Base-by-base conservation (phyloP, 1,140 invertebrate genomes). In the Centruroides sculpturatus region DNA sequence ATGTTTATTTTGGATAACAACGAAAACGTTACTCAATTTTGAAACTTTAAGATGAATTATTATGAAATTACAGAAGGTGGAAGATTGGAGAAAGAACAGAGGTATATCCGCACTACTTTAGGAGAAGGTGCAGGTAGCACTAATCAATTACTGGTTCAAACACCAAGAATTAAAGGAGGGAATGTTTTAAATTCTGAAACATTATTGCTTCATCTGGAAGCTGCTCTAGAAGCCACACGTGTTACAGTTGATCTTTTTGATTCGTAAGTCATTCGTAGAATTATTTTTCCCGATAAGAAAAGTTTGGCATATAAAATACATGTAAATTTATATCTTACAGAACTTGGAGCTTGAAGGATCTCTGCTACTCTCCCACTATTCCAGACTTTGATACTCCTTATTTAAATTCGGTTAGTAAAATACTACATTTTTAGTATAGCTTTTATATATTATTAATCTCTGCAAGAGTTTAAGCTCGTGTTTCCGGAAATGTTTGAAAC, bases 131-230 rank as follows among this genome's bases (percentile, higher is more conserved):
- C 74, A 52, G 74, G 83, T 76, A 76, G 71, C 60, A 92, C 89
- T 52, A 90, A 92, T 74, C 89, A 96, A 78, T 81, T 96, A 68
- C 77, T 96, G 59, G 90, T 96, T 69, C 92, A 96, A 75, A 93
- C 88, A 41, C 83, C 89, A 62, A 71, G 69, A 56, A 67, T 68
- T 54, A 76, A 84, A 66, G 70, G 64, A 34, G 79, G 83, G 35
- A 89, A 87, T 64, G 80, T 96, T 41, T 77, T 97, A 54, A 83
- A 87, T 72, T 78, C 84, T 53, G 82, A 85, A 63, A 87, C 89
- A 3, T 74, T 95, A 55, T 79, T 86, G 57, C 79, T 85, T 66
- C 90, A 93, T 77, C 76, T 88, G 65, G 73, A 80, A 62, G 80
- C 92, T 46, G 77, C 97, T 55, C 81, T 84, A 69, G 82, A 82